Evolutionary conservation across 1,140 invertebrate species (phyloP).

Genomic region (Zaprionus africanus): DNA sequence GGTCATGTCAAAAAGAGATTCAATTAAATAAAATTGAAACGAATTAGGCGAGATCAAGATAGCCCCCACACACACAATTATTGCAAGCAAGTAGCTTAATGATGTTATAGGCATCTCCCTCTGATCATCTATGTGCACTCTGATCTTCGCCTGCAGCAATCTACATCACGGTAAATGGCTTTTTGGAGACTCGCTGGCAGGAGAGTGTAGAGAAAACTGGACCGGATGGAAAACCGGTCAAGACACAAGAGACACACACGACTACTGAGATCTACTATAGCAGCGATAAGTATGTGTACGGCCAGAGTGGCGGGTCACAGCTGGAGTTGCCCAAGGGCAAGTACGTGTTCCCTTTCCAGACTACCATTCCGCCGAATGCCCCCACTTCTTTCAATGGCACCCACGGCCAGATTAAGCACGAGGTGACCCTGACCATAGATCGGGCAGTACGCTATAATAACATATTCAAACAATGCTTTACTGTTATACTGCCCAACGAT

Average conservation of each 20-base stretch:
- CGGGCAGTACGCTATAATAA: conserved; percentile 91
- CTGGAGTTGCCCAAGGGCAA: conserved; percentile 86
- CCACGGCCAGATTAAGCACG: conserved; percentile 89
- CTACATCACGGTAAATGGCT: conserved; percentile 86
- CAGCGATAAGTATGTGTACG: conserved; percentile 70
- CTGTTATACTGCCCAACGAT: conserved; percentile 89
- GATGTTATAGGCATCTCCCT: conserved; percentile 25
- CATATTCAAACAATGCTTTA: conserved; percentile 89
- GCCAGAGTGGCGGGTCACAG: conserved; percentile 84
- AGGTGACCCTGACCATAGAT: conserved; percentile 88
- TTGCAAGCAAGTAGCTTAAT: conserved; percentile 18
- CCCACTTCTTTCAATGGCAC: conserved; percentile 90
- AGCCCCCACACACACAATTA: conserved; percentile 8
- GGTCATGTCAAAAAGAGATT: conserved; percentile 47
- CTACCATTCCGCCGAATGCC: conserved; percentile 86
- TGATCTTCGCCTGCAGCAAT: conserved; percentile 83
- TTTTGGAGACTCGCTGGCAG: conserved; percentile 86
- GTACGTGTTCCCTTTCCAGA: conserved; percentile 87
- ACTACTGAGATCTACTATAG: conserved; percentile 70
- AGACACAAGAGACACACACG: conserved; percentile 65
- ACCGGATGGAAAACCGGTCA: conserved; percentile 80
- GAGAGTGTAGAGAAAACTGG: conserved; percentile 85
- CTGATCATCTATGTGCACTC: not conserved
- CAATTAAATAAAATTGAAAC: conserved; percentile 60
- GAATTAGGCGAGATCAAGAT: not conserved